phyloP scores from a whole-genome alignment of 2,888 invertebrate genomes.

The Nomada ferruginata region DNA sequence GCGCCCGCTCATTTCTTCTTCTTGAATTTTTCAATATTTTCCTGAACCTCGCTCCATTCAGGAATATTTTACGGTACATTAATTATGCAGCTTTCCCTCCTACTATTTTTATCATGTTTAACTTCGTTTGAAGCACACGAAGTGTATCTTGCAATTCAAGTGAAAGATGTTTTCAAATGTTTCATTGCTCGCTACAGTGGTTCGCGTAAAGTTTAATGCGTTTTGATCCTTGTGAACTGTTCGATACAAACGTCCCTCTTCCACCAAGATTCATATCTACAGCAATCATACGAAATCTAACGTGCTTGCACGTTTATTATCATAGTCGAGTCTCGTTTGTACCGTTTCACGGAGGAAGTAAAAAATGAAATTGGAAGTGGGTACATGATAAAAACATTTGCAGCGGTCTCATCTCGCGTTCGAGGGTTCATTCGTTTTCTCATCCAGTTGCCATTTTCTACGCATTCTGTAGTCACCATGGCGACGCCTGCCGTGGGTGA shows the following conservation, averaged over 20 bases:
- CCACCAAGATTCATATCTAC: too few relatives aligned
- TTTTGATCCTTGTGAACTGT: conserved; percentile 9
- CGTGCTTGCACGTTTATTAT: conserved; percentile 21
- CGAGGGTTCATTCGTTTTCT: conserved; percentile 70
- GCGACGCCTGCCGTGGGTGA: conserved; percentile 74
- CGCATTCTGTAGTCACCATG: conserved; percentile 74
- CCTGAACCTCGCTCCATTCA: neutral
- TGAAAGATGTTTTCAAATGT: conserved; percentile 11
- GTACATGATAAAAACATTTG: conserved; percentile 65
- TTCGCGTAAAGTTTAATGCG: neutral
- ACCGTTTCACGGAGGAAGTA: conserved; percentile 13
- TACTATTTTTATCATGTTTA: conserved; percentile 1
- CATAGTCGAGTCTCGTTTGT: neutral
- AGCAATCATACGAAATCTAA: too few relatives aligned
- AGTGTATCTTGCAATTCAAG: neutral
- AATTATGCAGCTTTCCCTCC: neutral
- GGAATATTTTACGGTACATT: neutral
- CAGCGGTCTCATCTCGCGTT: conserved; percentile 31
- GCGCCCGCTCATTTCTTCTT: too few relatives aligned
- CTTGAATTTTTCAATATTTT: neutral
- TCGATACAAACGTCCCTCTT: neutral
- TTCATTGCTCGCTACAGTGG: neutral
- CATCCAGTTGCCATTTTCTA: conserved; percentile 70
- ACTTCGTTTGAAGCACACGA: conserved; percentile 1
- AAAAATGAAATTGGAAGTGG: conserved; percentile 31